phyloP scores from a whole-genome alignment of 2,888 invertebrate species.

The Nudaria mundana region DNA sequence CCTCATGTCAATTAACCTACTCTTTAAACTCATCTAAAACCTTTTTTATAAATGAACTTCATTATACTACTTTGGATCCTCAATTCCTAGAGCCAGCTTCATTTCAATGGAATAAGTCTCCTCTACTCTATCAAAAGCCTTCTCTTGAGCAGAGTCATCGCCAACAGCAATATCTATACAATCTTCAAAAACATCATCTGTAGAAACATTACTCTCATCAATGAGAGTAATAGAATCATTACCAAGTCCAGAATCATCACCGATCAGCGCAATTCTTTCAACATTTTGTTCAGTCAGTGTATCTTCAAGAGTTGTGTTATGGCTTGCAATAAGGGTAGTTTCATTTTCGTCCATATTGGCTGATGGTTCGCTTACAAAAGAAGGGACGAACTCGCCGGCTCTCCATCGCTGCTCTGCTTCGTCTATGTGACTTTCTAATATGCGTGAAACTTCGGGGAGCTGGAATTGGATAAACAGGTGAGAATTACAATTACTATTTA shows the following conservation, averaged over 20 bases:
- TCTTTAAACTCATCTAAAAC: background rate
- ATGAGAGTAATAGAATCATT: slow-evolving; percentile 30
- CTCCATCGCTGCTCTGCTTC: slow-evolving; percentile 59
- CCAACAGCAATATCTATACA: slow-evolving; percentile 41
- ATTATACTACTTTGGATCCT: slow-evolving; percentile 24
- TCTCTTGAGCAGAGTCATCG: slow-evolving; percentile 18
- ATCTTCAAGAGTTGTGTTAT: slow-evolving; percentile 54
- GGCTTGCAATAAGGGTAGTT: slow-evolving; percentile 51
- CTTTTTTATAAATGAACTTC: background rate
- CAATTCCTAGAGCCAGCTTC: slow-evolving; percentile 62
- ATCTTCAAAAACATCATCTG: slow-evolving; percentile 55
- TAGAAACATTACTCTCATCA: slow-evolving; percentile 11
- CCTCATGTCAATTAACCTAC: too few relatives aligned
- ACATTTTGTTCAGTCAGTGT: slow-evolving; percentile 55
- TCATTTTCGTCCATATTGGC: slow-evolving; percentile 45
- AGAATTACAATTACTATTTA: too few relatives aligned
- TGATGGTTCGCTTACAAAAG: slow-evolving; percentile 37
- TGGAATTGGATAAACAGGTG: slow-evolving; percentile 23
- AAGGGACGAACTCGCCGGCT: slow-evolving; percentile 44
- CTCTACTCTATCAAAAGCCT: slow-evolving; percentile 43
- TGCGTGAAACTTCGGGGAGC: slow-evolving; percentile 68
- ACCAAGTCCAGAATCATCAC: slow-evolving; percentile 37
- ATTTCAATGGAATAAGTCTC: slow-evolving; percentile 69
- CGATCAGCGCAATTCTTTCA: slow-evolving; percentile 20
- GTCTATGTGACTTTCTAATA: slow-evolving; percentile 63